Evolutionary conservation across 2,113 vertebrate genomes (phyloP), one percentile per base, ranked within the genome.

Genomic region (Campylorhamphus procurvoides): DNA sequence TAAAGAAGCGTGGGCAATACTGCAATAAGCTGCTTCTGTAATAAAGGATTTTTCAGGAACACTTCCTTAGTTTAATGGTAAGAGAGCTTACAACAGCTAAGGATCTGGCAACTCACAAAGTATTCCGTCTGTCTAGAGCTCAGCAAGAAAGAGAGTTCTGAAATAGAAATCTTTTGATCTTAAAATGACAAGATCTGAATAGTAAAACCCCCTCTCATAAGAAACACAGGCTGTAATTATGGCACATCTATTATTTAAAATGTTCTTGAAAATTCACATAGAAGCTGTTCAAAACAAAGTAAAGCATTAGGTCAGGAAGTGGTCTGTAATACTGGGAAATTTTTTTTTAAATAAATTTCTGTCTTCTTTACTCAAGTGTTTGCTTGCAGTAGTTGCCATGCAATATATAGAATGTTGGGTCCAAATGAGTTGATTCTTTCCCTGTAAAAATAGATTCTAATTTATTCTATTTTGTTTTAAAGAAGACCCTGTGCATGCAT

Each of bases 161-260:
- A 96, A 97, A 95, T 84, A 94, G 94, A 93, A 96, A 89, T 93
- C 94, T 94, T 90, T 93, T 96, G 93, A 96, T 97, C 94, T 93
- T 90, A 74, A 94, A 94, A 85, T 93, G 93, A 95, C 92, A 96
- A 93, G 85, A 95, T 92, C 76, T 96, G 94, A 96, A 94, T 94
- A 95, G 93, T 86, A 95, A 96, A 93, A 71, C 58, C 84, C 84
- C 49, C 79, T 93, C 92, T 88, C 92, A 40, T 74, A 90, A 84
- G 92, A 95, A 96, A 97, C 88, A 96, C 40, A 75, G 92, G 64
- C 92, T 93, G 64, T 96, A 97, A 97, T 96, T 96, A 96, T 60
- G 52, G 86, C 90, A 92, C 85, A 96, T 94, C 80, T 84, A 95
- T 95, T 97, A 96, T 96, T 93, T 84, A 94, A 96, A 95, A 75